These are phyloP conservation scores for Podarcis muralis DNA, from an alignment of 2,113 vertebrate species.

Conservation along the genomic window DNA sequence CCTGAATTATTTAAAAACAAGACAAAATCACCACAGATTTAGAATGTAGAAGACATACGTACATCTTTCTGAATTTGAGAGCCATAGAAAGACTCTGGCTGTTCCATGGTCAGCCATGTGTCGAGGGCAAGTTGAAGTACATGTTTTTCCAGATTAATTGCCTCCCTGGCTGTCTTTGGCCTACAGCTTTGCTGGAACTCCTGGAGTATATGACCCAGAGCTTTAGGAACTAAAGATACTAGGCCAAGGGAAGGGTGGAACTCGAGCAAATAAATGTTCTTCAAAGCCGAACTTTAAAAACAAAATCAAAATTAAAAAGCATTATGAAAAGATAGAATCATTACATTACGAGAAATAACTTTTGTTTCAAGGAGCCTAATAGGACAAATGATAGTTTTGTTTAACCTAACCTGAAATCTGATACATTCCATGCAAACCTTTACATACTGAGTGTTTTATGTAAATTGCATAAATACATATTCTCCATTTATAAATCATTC, in stretches of 20 bases:
- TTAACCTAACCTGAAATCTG: neutral
- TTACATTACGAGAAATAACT: neutral
- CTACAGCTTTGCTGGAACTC: constrained; percentile 70
- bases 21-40: neutral
- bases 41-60: constrained; percentile 27
- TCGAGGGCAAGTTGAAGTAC: constrained; percentile 69
- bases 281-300: constrained; percentile 70
- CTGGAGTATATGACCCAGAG: constrained; percentile 61
- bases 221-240: constrained; percentile 62
- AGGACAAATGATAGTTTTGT: neutral
- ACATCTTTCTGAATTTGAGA: constrained; percentile 74
- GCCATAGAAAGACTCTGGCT: constrained; percentile 66
- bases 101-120: constrained; percentile 61
- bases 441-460: neutral
- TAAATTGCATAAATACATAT: neutral
- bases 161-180: constrained; percentile 48
- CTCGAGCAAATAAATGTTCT: constrained; percentile 76
- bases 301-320: neutral
- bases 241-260: constrained; percentile 79
- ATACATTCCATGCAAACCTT: neutral
- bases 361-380: neutral
- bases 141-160: constrained; percentile 60
- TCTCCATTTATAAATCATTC: neutral
- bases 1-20: neutral
- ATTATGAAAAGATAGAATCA: neutral